phyloP scores from a whole-genome alignment of 1,140 invertebrate genomes.

The Eueides isabella region DNA sequence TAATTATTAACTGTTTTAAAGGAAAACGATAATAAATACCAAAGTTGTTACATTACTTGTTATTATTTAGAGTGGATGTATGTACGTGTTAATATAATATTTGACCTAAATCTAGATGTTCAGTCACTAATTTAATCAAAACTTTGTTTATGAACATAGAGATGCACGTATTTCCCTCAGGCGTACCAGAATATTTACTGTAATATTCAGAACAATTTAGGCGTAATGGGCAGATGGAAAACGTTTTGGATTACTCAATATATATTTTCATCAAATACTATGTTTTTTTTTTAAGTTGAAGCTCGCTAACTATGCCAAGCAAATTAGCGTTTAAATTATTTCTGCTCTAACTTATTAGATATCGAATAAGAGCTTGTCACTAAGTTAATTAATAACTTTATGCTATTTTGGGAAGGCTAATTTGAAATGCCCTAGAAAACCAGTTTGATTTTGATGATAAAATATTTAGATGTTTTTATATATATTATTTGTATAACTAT shows the following conservation, averaged over 20 bases:
- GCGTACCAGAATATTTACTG: background rate
- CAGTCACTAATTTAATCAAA: background rate
- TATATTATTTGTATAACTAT: no score
- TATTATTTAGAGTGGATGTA: background rate
- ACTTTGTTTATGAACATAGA: background rate
- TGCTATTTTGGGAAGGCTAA: background rate
- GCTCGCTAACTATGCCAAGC: background rate
- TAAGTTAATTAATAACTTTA: background rate
- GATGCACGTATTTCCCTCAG: background rate
- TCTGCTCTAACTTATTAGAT: background rate
- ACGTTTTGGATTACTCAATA: background rate
- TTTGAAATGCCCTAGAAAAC: background rate
- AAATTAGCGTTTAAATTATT: background rate
- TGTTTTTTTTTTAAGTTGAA: background rate
- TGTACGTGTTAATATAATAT: background rate
- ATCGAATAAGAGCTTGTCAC: background rate
- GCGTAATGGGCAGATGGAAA: background rate
- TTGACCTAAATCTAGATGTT: background rate
- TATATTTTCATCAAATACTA: background rate
- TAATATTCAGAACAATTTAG: constrained; percentile 1
- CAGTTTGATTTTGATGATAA: no score
- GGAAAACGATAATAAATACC: background rate
- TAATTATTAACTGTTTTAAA: background rate
- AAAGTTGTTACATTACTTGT: background rate
- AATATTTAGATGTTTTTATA: no score